Evolutionary conservation across 2,113 vertebrate species (phyloP), one percentile per base, ranked within the genome.

Genomic region (Neogobius melanostomus): DNA sequence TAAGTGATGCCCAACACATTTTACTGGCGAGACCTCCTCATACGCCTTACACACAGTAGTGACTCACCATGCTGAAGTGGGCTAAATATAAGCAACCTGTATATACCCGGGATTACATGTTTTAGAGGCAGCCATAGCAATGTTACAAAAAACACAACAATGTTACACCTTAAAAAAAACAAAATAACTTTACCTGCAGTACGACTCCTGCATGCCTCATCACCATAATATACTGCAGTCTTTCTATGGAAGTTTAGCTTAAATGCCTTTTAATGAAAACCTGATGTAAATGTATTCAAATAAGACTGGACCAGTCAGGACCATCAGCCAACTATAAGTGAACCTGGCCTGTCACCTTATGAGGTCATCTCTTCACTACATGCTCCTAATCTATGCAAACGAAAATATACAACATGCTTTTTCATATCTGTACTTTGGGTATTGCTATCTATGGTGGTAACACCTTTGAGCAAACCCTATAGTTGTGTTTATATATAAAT

Each of bases 281-380:
- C 59, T 66, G 69, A 89, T 89, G 81, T 74, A 88, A 88, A 89
- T 88, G 44, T 2, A 85, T 82, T 80, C 79, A 81, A 85, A 88
- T 83, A 0, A 21, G 70, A 12, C 65, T 71, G 53, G 48, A 8
- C 42, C 69, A 45, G 69, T 77, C 69, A 79, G 70, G 73, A 72
- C 11, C 52, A 69, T 76, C 46, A 56, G 68, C 2, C 21, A 21
- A 2, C 21, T 21, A 69, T 66, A 53, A 72, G 68, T 21, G 21
- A 21, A 21, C 49, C 69, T n/a, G 71, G 70, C 64, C 71, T 10
- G n/a, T 17, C 36, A 66, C 80, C 88, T 70, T 85, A 83, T 82
- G 81, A 80, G 82, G 84, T 6, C 21, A 79, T 56, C 49, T 16
- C 15, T 64, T 62, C 69, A 80, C 74, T 60, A 65, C 72, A 68